Evolutionary conservation across 1,140 invertebrate genomes (phyloP).

Genomic region (Ylistrum balloti): DNA sequence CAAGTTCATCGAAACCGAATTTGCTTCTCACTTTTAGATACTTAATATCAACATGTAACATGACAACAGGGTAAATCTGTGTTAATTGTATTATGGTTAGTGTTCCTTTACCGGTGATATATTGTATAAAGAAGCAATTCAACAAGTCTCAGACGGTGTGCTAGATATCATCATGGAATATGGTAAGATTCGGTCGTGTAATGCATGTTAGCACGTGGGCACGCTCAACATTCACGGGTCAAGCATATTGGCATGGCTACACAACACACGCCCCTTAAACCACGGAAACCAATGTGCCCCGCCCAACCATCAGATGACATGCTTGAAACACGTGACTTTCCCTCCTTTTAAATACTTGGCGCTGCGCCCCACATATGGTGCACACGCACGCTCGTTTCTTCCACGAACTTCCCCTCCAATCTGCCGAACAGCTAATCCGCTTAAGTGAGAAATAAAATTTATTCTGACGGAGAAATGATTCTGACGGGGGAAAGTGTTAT

Average conservation of each 20-base stretch:
- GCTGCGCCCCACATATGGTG: constrained; percentile 36
- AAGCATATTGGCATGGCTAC: constrained; percentile 11
- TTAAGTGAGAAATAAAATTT: constrained; percentile 24
- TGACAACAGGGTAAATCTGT: too few relatives aligned
- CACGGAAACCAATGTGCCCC: background rate
- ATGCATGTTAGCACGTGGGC: background rate
- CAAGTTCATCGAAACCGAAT: too few relatives aligned
- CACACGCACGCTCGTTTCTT: background rate
- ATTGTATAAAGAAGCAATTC: too few relatives aligned
- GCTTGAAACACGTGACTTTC: background rate
- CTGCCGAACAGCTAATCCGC: constrained; percentile 13
- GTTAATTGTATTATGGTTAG: too few relatives aligned
- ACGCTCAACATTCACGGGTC: background rate
- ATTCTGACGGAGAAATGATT: background rate
- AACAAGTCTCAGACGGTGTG: too few relatives aligned
- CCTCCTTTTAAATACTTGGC: constrained; percentile 1
- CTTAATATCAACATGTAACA: too few relatives aligned
- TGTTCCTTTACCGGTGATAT: too few relatives aligned
- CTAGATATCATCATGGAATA: background rate
- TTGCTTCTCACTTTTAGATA: too few relatives aligned
- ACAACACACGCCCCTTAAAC: background rate
- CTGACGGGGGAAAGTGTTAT: constrained; percentile 23
- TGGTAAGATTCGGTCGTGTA: background rate
- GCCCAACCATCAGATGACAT: background rate
- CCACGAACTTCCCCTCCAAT: constrained; percentile 9